Base-by-base conservation (phyloP, 2,113 vertebrate genomes). In the Cairina moschata region DNA sequence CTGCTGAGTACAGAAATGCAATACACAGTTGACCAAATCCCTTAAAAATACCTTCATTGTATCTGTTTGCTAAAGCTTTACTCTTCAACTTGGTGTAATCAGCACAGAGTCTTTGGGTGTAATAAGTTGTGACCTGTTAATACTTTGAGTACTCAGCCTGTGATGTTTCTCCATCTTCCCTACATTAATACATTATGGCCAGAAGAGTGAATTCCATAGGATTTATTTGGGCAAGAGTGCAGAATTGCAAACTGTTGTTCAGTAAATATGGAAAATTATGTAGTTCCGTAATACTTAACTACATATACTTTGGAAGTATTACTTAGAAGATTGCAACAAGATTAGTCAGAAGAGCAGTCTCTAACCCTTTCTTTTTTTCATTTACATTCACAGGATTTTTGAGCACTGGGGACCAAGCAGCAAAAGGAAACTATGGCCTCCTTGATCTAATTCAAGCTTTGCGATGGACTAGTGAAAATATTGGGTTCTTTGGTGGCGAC, bases 391-490 rank as follows among this genome's bases (percentile, higher is more conserved):
- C 98, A 99, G 99, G 99, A 54, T 99, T 99, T 97, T 98, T 99
- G 96, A 99, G 99, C 95, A 99, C 99, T 52, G 99, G 99, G 38
- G 99, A 99, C 98, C 99, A 99, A 97, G 99, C 99, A 76, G 99
- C 99, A 88, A 99, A 99, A 97, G 99, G 99, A 91, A 99, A 99
- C 96, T 99, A 99, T 67, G 99, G 99, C 68, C 98, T 99, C 76
- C 98, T 99, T 97, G 99, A 99, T 97, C 98, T 98, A 93, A 99
- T 99, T 88, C 99, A 99, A 97, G 99, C 99, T 95, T 98, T 99
- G 97, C 98, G 99, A 91, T 99, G 99, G 99, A 99, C 98, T 94
- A 99, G 99, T 98, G 99, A 99, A 97, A 99, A 99, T 96, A 99
- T 99, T 96, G 99, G 99, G 82, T 99, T 98, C 97, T 99, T 99